Evolutionary conservation across 2,113 vertebrate genomes (phyloP).

Genomic region (Onychostoma macrolepis): DNA sequence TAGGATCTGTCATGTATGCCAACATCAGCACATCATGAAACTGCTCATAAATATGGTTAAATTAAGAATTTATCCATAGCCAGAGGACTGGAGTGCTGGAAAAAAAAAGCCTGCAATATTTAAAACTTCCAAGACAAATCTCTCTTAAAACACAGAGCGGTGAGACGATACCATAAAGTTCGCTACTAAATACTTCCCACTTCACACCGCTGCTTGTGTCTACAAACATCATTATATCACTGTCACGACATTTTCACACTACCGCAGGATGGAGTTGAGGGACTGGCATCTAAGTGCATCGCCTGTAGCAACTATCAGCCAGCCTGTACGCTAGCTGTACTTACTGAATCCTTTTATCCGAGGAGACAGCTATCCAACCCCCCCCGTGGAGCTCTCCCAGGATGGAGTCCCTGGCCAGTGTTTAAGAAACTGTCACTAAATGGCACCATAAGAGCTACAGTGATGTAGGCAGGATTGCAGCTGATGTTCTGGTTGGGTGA

Average conservation of each 20-base stretch:
- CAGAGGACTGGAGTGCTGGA: not conserved
- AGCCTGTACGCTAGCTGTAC: slow-evolving; percentile 26
- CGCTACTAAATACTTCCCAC: slow-evolving; percentile 5
- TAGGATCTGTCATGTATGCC: slow-evolving; percentile 24
- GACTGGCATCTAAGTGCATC: slow-evolving; percentile 46
- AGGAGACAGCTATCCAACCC: slow-evolving; percentile 39
- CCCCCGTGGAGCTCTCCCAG: not conserved
- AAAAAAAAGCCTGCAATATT: slow-evolving; percentile 2
- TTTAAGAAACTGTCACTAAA: slow-evolving; percentile 49
- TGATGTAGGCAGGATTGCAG: slow-evolving; percentile 25
- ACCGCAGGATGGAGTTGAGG: slow-evolving; percentile 29
- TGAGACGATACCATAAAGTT: not conserved
- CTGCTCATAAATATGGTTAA: not conserved
- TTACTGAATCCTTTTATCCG: slow-evolving; percentile 43
- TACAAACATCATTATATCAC: slow-evolving; percentile 50
- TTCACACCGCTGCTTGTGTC: slow-evolving; percentile 1
- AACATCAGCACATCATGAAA: slow-evolving; percentile 20
- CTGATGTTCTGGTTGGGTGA: slow-evolving; percentile 26
- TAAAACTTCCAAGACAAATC: slow-evolving; percentile 26
- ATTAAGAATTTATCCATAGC: slow-evolving; percentile 29
- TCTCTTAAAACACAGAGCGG: not conserved
- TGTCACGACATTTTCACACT: slow-evolving; percentile 37
- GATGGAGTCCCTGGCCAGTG: slow-evolving; percentile 35
- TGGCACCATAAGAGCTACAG: slow-evolving; percentile 30
- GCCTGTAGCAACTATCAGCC: slow-evolving; percentile 44